phyloP scores from a whole-genome alignment of 2,888 invertebrate species.

The Scaptomyza tumidula region DNA sequence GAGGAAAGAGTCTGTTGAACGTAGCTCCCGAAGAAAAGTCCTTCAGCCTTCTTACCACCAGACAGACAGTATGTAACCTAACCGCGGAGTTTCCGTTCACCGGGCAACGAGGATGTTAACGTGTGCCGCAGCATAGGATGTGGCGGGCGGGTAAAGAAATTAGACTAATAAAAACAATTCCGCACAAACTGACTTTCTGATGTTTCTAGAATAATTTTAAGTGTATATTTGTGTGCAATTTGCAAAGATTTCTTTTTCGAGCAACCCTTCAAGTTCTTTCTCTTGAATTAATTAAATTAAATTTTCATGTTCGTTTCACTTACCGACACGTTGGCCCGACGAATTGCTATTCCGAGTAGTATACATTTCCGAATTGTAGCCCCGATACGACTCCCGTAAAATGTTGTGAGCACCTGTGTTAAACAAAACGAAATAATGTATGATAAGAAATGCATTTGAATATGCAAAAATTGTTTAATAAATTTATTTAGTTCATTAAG shows the following conservation, averaged over 20 bases:
- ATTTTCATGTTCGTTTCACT: constrained; percentile 41
- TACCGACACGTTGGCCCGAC: constrained; percentile 55
- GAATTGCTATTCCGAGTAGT: constrained; percentile 33
- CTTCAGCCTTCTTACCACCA: constrained; percentile 72
- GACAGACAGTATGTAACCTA: constrained; percentile 29
- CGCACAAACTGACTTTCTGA: constrained; percentile 34
- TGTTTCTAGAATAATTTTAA: constrained; percentile 37
- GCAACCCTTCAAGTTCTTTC: no score
- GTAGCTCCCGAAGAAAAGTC: constrained; percentile 62
- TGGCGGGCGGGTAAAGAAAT: not conserved
- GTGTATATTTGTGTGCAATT: constrained; percentile 48
- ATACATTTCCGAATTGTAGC: constrained; percentile 55
- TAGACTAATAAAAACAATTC: constrained; percentile 52
- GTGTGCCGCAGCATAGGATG: constrained; percentile 4
- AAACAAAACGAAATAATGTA: not conserved
- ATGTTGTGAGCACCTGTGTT: constrained; percentile 60
- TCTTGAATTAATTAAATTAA: constrained; percentile 37
- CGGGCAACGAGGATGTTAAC: not conserved
- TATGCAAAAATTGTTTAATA: no score
- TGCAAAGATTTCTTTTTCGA: not conserved
- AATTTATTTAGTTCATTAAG: no score
- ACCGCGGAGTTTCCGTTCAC: constrained; percentile 10
- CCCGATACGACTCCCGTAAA: constrained; percentile 53
- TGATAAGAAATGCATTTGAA: not conserved
- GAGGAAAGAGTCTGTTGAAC: constrained; percentile 5